Evolutionary conservation across 2,888 invertebrate genomes (phyloP), one percentile per base, ranked within the genome.

Genomic region (Lasioglossum pauxillum): DNA sequence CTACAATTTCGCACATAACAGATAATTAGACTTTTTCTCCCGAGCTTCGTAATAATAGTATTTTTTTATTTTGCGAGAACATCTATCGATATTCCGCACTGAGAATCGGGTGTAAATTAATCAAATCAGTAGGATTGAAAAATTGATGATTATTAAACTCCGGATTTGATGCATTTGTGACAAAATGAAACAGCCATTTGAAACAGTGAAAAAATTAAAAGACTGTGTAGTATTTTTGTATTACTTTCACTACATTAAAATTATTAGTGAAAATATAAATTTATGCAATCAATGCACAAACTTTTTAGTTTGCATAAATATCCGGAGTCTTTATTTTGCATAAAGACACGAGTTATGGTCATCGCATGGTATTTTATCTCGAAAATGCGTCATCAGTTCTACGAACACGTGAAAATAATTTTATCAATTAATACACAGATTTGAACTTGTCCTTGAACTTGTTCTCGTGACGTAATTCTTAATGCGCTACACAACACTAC

Each of bases 371-470:
- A 14, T 7, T 67, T 27, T 14, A 27, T 27, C 10, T 27, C 14
- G 14, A 74, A 71, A 78, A 72, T 73, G 16, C 5, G 16, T 27
- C 72, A 67, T 69, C 74, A 23, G 35, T 83, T 80, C 67, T 19
- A 53, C 67, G 83, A 81, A 53, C 19, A 5, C 1, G 16, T 73
- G 53, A 12, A 0, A 67, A 16, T 49, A 5, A 53, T 14, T 16
- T 46, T 8, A n/a, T 1, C n/a, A 2, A n/a, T 44, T 38, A 16
- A 53, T 23, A 12, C 73, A 27, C 16, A 46, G 19, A 74, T 10
- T 53, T 38, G 23, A 53, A 5, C 27, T 35, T 79, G 82, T 64
- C 38, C 69, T 23, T 5, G 57, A 60, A 16, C 60, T 31, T 60
- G 7, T 31, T 27, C 60, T 60, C 16, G 0, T 31, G 27, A 31